These are phyloP conservation scores for Eubasilissa splendida DNA, from an alignment of 2,888 invertebrate species.

Conservation along the genomic window DNA sequence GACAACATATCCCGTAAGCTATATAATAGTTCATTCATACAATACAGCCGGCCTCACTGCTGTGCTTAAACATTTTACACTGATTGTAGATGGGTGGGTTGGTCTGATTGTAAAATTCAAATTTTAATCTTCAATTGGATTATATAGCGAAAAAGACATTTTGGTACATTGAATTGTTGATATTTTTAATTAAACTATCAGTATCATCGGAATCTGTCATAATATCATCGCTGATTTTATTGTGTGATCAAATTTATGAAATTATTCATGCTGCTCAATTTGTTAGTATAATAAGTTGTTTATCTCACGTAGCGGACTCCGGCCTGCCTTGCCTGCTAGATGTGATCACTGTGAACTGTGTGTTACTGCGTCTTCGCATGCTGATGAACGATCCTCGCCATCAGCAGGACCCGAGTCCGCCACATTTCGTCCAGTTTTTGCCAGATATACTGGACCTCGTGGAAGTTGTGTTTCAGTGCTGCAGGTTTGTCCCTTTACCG, in stretches of 20 bases:
- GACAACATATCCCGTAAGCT: slow-evolving; percentile 65
- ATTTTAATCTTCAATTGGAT: too few relatives aligned
- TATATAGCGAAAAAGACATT: too few relatives aligned
- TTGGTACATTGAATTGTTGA: too few relatives aligned
- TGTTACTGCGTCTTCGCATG: slow-evolving; percentile 83
- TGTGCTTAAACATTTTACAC: too few relatives aligned
- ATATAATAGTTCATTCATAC: too few relatives aligned
- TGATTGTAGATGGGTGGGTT: too few relatives aligned
- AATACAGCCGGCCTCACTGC: too few relatives aligned
- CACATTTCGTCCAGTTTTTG: slow-evolving; percentile 73
- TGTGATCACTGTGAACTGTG: slow-evolving; percentile 82
- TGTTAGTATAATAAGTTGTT: background rate
- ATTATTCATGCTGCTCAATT: background rate
- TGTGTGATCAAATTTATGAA: background rate
- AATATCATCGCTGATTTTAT: background rate
- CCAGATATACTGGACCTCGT: slow-evolving; percentile 78
- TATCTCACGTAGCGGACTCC: slow-evolving; percentile 61
- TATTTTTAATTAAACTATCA: too few relatives aligned
- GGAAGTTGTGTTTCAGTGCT: slow-evolving; percentile 77
- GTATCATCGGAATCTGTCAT: too few relatives aligned
- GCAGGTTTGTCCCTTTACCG: slow-evolving; percentile 64
- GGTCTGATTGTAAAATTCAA: too few relatives aligned
- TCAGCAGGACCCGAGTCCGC: slow-evolving; percentile 62
- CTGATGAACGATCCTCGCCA: slow-evolving; percentile 62
- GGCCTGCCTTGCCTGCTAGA: slow-evolving; percentile 81